Conservation (phyloP, 2,113 vertebrate genomes). For the Agapornis roseicollis region DNA sequence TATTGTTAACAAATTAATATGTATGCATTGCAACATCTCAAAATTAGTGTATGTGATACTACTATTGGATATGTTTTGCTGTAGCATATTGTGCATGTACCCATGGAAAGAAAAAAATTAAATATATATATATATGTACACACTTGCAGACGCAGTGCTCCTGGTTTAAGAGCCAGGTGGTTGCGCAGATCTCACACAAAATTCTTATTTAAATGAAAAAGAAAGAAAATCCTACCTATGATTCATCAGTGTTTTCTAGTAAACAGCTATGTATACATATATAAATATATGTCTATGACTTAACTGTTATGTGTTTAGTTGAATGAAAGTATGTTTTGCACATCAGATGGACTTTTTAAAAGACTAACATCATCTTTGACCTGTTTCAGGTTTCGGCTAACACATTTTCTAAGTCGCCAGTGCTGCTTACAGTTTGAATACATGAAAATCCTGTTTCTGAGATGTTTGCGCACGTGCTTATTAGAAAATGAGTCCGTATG, state of each 20-base stretch:
- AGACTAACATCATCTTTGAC: conserved; percentile 89
- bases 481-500: conserved; percentile 87
- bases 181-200: conserved; percentile 12
- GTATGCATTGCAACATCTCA: conserved; percentile 70
- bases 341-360: conserved; percentile 78
- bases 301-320: conserved; percentile 75
- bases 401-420: conserved; percentile 92
- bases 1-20: conserved; percentile 64
- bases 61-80: conserved; percentile 73
- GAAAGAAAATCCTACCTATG: conserved; percentile 27
- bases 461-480: conserved; percentile 94
- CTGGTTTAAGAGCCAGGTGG: conserved; percentile 6
- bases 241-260: conserved; percentile 19
- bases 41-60: conserved; percentile 68
- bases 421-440: conserved; percentile 97
- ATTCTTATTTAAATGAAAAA: conserved; percentile 43
- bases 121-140: conserved; percentile 75
- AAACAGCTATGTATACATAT: conserved; percentile 75
- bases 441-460: conserved; percentile 96
- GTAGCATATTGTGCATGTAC: conserved; percentile 77
- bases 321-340: conserved; percentile 77
- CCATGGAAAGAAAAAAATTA: conserved; percentile 8
- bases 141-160: conserved; percentile 7
- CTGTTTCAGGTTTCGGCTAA: conserved; percentile 99
- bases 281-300: conserved; percentile 75